phyloP scores from a whole-genome alignment of 2,888 invertebrate genomes.

The Epinotia demarniana region DNA sequence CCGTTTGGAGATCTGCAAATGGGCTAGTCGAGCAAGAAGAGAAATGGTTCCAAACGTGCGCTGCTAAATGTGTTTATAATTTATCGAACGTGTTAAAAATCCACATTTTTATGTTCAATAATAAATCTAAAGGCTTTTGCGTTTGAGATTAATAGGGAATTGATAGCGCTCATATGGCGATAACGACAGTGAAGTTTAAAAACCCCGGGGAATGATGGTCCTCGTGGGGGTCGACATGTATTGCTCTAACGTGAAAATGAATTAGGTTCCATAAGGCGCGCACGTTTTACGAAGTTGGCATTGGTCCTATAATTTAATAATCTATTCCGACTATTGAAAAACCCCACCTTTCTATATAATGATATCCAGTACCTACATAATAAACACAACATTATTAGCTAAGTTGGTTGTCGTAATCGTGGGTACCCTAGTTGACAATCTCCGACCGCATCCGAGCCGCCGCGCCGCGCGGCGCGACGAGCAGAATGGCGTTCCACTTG shows the following conservation, averaged over 20 bases:
- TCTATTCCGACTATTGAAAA: not conserved
- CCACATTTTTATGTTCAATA: conserved; percentile 67
- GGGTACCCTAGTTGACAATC: conserved; percentile 24
- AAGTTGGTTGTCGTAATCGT: conserved; percentile 13
- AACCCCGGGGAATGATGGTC: not conserved
- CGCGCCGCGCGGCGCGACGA: conserved; percentile 4
- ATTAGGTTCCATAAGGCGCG: not conserved
- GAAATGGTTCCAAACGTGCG: conserved; percentile 80
- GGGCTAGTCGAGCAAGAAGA: conserved; percentile 82
- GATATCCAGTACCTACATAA: not conserved
- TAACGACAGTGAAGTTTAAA: conserved; percentile 22
- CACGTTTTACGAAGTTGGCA: no score
- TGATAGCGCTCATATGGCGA: conserved; percentile 26
- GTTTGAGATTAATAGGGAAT: conserved; percentile 26
- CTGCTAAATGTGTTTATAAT: conserved; percentile 83
- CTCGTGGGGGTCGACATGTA: not conserved
- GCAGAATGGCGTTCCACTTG: conserved; percentile 25
- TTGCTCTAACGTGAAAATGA: not conserved
- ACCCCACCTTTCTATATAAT: not conserved
- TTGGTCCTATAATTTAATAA: not conserved
- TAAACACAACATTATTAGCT: conserved; percentile 1
- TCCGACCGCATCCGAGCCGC: conserved; percentile 13
- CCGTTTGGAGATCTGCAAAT: conserved; percentile 83
- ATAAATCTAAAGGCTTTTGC: conserved; percentile 27
- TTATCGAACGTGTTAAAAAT: conserved; percentile 78